phyloP scores from a whole-genome alignment of 2,888 invertebrate species.

The Plusia festucae region DNA sequence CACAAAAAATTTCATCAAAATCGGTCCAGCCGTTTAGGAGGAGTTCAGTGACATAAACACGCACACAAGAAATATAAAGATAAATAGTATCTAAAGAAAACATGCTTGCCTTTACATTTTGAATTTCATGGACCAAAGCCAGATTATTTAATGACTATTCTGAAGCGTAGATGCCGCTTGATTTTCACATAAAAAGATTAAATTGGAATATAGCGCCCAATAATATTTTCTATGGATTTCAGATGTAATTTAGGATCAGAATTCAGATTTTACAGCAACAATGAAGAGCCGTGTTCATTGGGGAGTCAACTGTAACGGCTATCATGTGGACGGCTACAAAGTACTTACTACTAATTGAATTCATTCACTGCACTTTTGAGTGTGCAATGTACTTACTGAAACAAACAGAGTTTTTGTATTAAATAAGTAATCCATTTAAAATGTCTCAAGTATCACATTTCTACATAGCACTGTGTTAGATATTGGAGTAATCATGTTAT shows the following conservation, averaged over 20 bases:
- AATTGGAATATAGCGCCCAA: not conserved
- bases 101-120: too few relatives aligned
- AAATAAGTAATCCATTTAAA: too few relatives aligned
- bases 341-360: constrained; percentile 32
- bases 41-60: too few relatives aligned
- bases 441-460: too few relatives aligned
- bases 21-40: too few relatives aligned
- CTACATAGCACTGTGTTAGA: too few relatives aligned
- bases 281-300: constrained; percentile 66
- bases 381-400: constrained; percentile 35
- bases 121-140: too few relatives aligned
- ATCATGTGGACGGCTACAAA: constrained; percentile 55
- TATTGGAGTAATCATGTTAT: constrained; percentile 17
- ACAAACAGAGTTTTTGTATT: constrained; percentile 17
- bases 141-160: too few relatives aligned
- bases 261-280: constrained; percentile 44
- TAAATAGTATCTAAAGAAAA: too few relatives aligned
- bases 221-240: constrained; percentile 47
- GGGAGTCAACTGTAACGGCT: constrained; percentile 47
- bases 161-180: too few relatives aligned
- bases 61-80: too few relatives aligned
- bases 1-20: too few relatives aligned
- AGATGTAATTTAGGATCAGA: constrained; percentile 56
- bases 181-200: not conserved
- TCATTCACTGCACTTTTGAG: constrained; percentile 40